Evolutionary conservation across 2,113 vertebrate species (phyloP).

Genomic region (Isurus oxyrinchus): DNA sequence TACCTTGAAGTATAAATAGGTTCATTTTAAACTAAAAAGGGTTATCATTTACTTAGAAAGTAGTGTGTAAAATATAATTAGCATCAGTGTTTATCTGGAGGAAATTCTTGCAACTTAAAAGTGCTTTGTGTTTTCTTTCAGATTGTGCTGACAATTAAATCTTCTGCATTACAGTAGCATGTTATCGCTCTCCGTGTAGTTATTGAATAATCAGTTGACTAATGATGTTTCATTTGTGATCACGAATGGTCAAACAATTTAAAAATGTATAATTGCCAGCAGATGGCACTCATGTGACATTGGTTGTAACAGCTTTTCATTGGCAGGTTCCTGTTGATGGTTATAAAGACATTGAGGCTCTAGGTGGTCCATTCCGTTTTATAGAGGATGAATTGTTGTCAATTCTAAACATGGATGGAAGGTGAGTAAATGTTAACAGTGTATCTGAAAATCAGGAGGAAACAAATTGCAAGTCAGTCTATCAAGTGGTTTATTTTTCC

Average conservation of each 20-base stretch:
- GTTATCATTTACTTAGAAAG: neutral
- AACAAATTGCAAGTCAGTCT: neutral
- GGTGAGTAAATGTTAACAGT: constrained; percentile 59
- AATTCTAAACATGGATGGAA: constrained; percentile 82
- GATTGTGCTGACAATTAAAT: neutral
- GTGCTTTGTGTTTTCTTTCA: neutral
- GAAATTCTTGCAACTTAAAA: neutral
- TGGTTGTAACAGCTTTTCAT: constrained; percentile 57
- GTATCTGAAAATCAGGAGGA: neutral
- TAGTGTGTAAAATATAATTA: neutral
- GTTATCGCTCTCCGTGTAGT: neutral
- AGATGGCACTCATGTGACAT: constrained; percentile 20
- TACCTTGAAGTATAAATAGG: neutral
- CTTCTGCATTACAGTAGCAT: neutral
- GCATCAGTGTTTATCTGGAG: neutral
- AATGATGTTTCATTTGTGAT: neutral
- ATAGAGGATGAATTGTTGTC: constrained; percentile 94
- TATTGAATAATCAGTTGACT: neutral
- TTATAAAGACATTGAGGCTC: constrained; percentile 89
- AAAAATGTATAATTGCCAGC: neutral
- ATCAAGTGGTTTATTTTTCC: neutral
- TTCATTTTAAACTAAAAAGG: neutral
- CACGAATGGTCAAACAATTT: neutral
- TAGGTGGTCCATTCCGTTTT: constrained; percentile 85
- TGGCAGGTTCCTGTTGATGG: constrained; percentile 87